Conservation (phyloP, 2,888 invertebrate genomes). For the Acronicta psi region DNA sequence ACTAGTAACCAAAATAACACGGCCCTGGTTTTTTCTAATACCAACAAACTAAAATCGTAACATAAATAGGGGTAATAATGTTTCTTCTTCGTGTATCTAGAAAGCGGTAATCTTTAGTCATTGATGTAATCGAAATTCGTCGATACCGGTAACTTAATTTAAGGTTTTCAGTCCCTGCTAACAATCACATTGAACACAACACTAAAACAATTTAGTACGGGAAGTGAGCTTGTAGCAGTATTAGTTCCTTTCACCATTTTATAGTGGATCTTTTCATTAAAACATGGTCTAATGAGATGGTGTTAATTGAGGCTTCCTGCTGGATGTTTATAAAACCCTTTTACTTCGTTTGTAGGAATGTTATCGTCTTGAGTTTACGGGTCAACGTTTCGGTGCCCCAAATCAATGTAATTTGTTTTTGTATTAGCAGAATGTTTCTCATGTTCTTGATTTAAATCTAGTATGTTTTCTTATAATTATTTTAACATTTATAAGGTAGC, state of each 20-base stretch:
- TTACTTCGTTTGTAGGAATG: neutral
- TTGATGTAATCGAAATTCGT: too few species aligned
- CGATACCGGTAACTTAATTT: too few species aligned
- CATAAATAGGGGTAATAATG: too few species aligned
- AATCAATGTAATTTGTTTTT: neutral
- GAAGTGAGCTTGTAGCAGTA: conserved; percentile 50
- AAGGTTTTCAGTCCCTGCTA: too few species aligned
- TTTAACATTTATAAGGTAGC: too few species aligned
- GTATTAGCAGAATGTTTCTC: neutral
- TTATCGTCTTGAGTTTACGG: neutral
- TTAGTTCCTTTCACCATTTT: conserved; percentile 63
- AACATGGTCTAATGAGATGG: conserved; percentile 73
- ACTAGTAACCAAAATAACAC: too few species aligned
- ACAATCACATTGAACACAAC: conserved; percentile 18
- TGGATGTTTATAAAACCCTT: conserved; percentile 57
- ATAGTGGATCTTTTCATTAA: conserved; percentile 77
- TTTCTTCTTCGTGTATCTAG: too few species aligned
- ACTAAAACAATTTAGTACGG: conserved; percentile 49
- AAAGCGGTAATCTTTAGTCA: too few species aligned
- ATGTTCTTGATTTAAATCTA: neutral
- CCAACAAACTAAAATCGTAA: too few species aligned
- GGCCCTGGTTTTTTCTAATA: too few species aligned
- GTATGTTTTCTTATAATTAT: too few species aligned
- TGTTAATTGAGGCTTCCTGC: conserved; percentile 77
- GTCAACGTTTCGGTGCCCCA: neutral